These are phyloP conservation scores for Halocynthia aurantium DNA, from an alignment of 23 tunicate species.

Conservation along the genomic window DNA sequence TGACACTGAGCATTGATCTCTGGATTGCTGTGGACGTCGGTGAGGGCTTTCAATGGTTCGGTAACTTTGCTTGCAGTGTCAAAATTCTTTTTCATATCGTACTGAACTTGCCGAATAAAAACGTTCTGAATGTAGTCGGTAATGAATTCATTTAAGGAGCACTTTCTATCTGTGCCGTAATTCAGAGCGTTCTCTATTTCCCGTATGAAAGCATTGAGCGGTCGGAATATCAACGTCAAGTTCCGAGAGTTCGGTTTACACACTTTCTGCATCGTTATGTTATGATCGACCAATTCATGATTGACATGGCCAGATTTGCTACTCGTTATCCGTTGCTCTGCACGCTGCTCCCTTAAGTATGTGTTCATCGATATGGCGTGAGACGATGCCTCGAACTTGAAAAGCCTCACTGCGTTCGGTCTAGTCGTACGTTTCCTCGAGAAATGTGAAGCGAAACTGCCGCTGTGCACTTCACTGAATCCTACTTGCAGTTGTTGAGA, in stretches of 20 bases:
- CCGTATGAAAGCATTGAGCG: conserved; percentile 66
- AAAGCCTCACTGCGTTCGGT: conserved; percentile 62
- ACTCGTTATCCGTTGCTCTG: conserved; percentile 50
- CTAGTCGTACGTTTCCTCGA: conserved; percentile 38
- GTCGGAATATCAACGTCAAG: conserved; percentile 74
- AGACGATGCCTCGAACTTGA: conserved; percentile 88
- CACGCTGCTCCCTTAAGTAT: conserved; percentile 84
- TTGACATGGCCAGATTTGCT: conserved; percentile 10
- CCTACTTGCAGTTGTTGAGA: conserved; percentile 44
- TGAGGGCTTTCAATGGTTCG: conserved; percentile 82
- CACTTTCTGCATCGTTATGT: conserved; percentile 72
- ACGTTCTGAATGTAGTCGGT: conserved; percentile 94
- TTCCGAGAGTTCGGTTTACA: conserved; percentile 91
- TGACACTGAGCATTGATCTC: conserved; percentile 25
- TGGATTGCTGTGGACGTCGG: conserved; percentile 48
- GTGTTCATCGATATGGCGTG: conserved; percentile 99
- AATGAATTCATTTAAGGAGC: conserved; percentile 76
- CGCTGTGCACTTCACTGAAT: conserved; percentile 38
- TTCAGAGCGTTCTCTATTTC: conserved; percentile 58
- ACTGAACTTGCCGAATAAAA: conserved; percentile 87
- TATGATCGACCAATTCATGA: conserved; percentile 55
- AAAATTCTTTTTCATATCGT: conserved; percentile 80
- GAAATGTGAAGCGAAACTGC: conserved; percentile 73
- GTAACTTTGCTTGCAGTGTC: conserved; percentile 97
- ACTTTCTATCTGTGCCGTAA: conserved; percentile 33